Conservation (phyloP, 2,113 vertebrate species). For the Gopherus flavomarginatus region DNA sequence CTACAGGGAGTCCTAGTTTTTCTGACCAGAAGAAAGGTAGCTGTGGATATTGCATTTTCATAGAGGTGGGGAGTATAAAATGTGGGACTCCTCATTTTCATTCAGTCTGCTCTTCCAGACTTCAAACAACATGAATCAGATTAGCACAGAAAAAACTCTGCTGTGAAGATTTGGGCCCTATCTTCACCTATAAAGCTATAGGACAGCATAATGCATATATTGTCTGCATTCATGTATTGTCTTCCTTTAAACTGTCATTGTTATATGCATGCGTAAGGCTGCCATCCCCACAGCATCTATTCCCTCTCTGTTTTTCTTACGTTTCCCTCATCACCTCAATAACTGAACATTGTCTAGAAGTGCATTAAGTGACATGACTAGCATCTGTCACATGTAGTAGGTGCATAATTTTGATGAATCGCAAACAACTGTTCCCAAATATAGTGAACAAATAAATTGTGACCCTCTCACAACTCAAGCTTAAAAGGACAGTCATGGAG, state of each 20-base stretch:
- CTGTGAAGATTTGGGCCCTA: background rate
- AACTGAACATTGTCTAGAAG: background rate
- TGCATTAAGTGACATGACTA: slow-evolving; percentile 17
- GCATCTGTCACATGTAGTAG: background rate
- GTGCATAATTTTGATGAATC: slow-evolving; percentile 27
- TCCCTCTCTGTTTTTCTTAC: background rate
- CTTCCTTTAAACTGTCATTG: slow-evolving; percentile 15
- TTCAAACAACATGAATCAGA: background rate
- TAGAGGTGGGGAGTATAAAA: background rate
- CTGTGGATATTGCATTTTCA: background rate
- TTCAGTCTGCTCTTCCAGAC: background rate
- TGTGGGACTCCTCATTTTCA: background rate
- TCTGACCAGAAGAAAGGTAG: background rate
- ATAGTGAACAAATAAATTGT: slow-evolving; percentile 9
- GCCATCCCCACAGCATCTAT: background rate
- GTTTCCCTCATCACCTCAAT: background rate
- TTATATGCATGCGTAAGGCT: background rate
- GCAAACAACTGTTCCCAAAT: background rate
- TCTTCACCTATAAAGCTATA: background rate
- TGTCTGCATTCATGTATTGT: background rate
- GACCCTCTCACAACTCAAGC: background rate
- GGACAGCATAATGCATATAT: background rate
- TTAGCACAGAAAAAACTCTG: background rate
- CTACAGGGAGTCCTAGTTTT: background rate
- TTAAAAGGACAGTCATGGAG: background rate